A percentile compares a stretch with the other conserved stretches of the same genome.
phyloP scores from a whole-genome alignment of 2,113 vertebrate species.

The Amphiprion percula region DNA sequence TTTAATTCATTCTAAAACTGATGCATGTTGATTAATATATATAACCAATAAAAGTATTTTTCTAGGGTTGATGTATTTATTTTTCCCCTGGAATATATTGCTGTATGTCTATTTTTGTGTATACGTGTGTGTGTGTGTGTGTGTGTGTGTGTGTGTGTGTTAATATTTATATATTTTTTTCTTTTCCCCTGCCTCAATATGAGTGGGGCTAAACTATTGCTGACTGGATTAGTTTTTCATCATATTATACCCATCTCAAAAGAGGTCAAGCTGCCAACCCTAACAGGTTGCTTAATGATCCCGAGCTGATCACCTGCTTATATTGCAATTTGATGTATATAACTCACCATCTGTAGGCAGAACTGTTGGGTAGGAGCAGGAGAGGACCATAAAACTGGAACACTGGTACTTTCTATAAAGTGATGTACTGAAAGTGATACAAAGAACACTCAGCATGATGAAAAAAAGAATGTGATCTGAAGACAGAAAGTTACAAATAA shows the following conservation, averaged over 20 bases:
- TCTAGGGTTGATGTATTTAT: not conserved
- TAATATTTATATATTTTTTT: no score
- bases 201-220: no score
- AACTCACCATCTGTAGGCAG: constrained; percentile 10
- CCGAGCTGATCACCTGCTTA: constrained; percentile 15
- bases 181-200: no score
- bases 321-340: not conserved
- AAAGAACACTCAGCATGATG: not conserved
- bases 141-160: no score
- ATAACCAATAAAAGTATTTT: not conserved
- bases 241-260: not conserved
- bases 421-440: not conserved
- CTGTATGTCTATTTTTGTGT: not conserved
- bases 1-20: not conserved
- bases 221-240: no score
- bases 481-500: no score
- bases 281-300: constrained; percentile 11
- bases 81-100: not conserved
- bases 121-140: no score
- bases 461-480: no score
- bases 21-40: not conserved
- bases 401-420: no score
- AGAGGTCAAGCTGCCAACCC: not conserved
- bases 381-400: not conserved
- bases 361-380: not conserved